Conservation (phyloP, 2,797 vertebrate species). For the Lithobates sylvaticus region DNA sequence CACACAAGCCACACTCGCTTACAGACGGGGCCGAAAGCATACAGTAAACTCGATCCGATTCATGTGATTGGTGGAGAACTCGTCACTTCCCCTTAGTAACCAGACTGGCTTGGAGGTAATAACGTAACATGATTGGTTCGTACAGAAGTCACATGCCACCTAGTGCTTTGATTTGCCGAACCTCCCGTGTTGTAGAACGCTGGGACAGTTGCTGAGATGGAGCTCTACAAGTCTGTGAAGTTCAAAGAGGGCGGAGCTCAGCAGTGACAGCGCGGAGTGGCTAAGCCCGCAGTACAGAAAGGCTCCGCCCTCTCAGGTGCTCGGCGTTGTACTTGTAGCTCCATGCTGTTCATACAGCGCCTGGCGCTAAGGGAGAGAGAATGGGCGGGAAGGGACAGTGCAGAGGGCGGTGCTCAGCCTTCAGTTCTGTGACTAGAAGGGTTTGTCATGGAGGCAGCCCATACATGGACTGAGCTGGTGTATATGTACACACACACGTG, state of each 20-base stretch:
- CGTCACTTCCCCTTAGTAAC: background rate
- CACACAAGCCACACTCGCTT: background rate
- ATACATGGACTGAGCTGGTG: no score
- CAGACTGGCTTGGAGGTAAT: background rate
- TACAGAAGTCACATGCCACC: background rate
- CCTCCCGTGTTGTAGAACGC: background rate
- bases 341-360: background rate
- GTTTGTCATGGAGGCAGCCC: no score
- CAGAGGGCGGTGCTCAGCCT: no score
- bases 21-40: slow-evolving; percentile 1
- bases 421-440: no score
- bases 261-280: background rate
- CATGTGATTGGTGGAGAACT: background rate
- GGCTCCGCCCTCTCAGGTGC: background rate
- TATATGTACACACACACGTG: no score
- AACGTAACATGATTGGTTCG: background rate
- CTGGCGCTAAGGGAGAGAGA: background rate
- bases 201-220: background rate
- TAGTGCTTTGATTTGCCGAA: background rate
- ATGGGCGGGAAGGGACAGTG: background rate
- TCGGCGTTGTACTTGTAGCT: background rate
- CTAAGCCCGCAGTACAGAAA: background rate
- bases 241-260: background rate
- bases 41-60: slow-evolving; percentile 14
- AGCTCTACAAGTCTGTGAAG: background rate